These are phyloP conservation scores for Dorcus hopei DNA, from an alignment of 2,888 invertebrate species.

Conservation along the genomic window DNA sequence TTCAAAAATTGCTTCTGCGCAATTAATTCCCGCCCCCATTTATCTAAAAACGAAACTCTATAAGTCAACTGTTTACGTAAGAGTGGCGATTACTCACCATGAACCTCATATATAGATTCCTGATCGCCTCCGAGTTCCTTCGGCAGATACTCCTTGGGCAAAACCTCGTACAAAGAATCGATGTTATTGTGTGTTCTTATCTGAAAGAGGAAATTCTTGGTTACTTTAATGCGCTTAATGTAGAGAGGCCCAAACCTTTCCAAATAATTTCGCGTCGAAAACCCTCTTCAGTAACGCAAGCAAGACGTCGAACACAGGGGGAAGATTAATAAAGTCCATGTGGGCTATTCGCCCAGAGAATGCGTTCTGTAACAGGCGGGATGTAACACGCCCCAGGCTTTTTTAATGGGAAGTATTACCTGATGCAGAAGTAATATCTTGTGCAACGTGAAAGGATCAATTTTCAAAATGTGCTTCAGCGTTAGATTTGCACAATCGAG, in stretches of 20 bases:
- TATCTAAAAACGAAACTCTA: background rate
- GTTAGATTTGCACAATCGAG: background rate
- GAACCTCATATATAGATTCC: background rate
- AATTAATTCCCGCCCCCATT: background rate
- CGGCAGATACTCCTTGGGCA: constrained; percentile 10
- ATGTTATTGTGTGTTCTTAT: constrained; percentile 11
- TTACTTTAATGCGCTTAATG: too few relatives aligned
- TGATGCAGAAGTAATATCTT: background rate
- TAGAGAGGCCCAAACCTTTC: background rate
- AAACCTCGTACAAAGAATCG: constrained; percentile 6
- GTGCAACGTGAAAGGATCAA: background rate
- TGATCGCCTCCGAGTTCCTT: constrained; percentile 12
- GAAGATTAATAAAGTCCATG: background rate
- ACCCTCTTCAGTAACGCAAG: background rate
- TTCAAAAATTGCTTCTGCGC: background rate
- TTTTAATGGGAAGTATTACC: background rate
- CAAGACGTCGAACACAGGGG: background rate
- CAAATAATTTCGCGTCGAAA: background rate
- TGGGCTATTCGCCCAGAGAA: background rate
- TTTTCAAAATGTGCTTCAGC: background rate
- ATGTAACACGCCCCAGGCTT: background rate
- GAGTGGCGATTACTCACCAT: background rate
- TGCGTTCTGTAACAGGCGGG: background rate
- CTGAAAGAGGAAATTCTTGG: background rate
- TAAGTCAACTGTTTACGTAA: background rate